Base-by-base conservation (phyloP, 2,888 invertebrate species). In the Nomada flava region DNA sequence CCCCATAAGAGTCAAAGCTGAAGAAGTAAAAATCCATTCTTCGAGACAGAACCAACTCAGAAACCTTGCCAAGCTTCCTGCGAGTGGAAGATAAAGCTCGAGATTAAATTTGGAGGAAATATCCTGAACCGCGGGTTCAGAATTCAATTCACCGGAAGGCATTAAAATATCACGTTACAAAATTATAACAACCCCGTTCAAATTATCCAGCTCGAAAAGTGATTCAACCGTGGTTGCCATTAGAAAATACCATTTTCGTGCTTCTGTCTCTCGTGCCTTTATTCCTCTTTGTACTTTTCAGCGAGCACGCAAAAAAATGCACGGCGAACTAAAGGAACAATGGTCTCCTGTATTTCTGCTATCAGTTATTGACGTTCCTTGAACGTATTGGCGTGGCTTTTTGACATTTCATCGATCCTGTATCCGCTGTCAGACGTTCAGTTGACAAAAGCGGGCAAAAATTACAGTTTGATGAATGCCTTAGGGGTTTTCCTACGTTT, bases 381-480 rank as follows among this genome's bases (percentile, higher is more conserved):
- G 15, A 53, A 55, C n/a, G 11, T 47, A n/a, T n/a, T 59, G 57
- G 75, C 68, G 69, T 55, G 62, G 65, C 59, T 77, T 62, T 79
- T 79, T 67, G 79, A 88, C 83, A 81, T 81, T 77, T 79, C 78
- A 69, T 42, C 71, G 65, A 64, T 62, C 64, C 57, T 20, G 42
- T 71, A 64, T 75, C 75, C 57, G 50, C 50, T 68, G 83, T 76
- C 69, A 67, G 74, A 70, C 81, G 68, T 52, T 74, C 59, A 65
- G 44, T 52, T 70, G 83, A 86, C 82, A 81, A 89, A 86, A 80
- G 89, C 65, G 67, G 62, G 65, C 62, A 76, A 79, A 83, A 86
- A 84, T 85, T 83, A 83, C 78, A 68, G 65, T 83, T 83, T 80
- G 88, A 88, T 78, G 85, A 86, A 88, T 86, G 77, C 70, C 73